phyloP scores from a whole-genome alignment of 1,140 invertebrate species.

The Agrilus planipennis region DNA sequence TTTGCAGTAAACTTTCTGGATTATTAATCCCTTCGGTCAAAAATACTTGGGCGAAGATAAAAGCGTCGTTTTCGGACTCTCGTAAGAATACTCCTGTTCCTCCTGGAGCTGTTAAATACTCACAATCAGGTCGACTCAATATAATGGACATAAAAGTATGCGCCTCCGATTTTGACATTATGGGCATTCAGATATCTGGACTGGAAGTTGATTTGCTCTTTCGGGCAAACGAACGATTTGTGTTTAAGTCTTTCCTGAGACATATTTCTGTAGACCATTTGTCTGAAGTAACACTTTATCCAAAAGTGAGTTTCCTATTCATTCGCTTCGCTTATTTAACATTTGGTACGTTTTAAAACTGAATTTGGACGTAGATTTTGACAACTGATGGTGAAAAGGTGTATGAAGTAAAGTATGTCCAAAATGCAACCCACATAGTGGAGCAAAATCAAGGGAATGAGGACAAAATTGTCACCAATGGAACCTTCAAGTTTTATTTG shows the following conservation, averaged over 20 bases:
- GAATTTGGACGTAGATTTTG: slow-evolving; percentile 42
- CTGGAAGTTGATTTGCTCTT: slow-evolving; percentile 66
- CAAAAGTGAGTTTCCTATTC: slow-evolving; percentile 43
- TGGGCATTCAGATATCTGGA: slow-evolving; percentile 50
- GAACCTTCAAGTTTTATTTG: slow-evolving; percentile 54
- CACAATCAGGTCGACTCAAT: slow-evolving; percentile 56
- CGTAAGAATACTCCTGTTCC: slow-evolving; percentile 54
- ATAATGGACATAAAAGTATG: slow-evolving; percentile 50
- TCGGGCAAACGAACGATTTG: slow-evolving; percentile 67
- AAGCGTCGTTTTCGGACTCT: slow-evolving; percentile 19
- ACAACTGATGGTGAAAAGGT: slow-evolving; percentile 66
- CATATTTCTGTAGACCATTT: slow-evolving; percentile 59
- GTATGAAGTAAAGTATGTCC: slow-evolving; percentile 62
- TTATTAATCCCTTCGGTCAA: slow-evolving; percentile 15
- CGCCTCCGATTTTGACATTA: slow-evolving; percentile 56
- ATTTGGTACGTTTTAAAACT: background rate
- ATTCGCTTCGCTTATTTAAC: background rate
- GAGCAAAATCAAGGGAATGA: slow-evolving; percentile 31
- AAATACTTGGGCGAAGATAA: slow-evolving; percentile 8
- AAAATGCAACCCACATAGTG: slow-evolving; percentile 46
- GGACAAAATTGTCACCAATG: slow-evolving; percentile 50
- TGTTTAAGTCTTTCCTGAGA: slow-evolving; percentile 54
- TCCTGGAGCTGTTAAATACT: slow-evolving; percentile 63
- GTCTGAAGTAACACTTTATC: slow-evolving; percentile 62
- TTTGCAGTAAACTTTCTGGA: slow-evolving; percentile 31